Conservation (phyloP, 2,888 invertebrate genomes). For the Ennomos quercinarius region DNA sequence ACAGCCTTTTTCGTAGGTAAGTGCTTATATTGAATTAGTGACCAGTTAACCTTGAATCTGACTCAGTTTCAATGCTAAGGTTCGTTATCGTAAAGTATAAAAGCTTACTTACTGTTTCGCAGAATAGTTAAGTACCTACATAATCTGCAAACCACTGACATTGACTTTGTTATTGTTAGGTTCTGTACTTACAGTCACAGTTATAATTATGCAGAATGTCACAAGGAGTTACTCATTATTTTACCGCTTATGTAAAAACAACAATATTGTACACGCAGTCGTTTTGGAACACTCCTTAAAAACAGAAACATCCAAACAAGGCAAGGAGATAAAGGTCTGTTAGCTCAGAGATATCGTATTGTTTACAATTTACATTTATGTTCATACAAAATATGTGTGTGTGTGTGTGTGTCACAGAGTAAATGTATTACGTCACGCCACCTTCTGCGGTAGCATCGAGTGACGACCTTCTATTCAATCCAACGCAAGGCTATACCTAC, state of each 20-base stretch:
- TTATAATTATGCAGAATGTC: conserved; percentile 12
- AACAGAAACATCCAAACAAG: conserved; percentile 27
- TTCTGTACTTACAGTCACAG: background rate
- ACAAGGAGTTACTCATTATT: conserved; percentile 22
- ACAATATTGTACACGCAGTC: conserved; percentile 11
- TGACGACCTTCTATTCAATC: conserved; percentile 54
- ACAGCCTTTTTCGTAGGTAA: conserved; percentile 11
- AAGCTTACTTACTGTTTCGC: conserved; percentile 45
- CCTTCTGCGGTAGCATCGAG: conserved; percentile 49
- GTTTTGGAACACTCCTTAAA: conserved; percentile 18
- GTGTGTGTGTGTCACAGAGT: conserved; percentile 26
- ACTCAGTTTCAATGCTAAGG: conserved; percentile 54
- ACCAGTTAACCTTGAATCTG: conserved; percentile 62
- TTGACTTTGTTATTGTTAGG: conserved; percentile 50
- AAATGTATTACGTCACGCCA: conserved; percentile 55
- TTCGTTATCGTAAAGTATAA: conserved; percentile 50
- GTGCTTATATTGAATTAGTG: conserved; percentile 1
- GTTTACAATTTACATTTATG: conserved; percentile 57
- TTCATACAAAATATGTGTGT: conserved; percentile 35
- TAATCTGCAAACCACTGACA: conserved; percentile 52
- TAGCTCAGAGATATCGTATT: conserved; percentile 39
- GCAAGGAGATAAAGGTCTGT: conserved; percentile 32
- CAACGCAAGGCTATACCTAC: conserved; percentile 44
- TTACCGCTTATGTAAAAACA: conserved; percentile 4
- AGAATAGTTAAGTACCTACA: no score